Evolutionary conservation across 1,140 invertebrate genomes (phyloP), one percentile per base, ranked within the genome.

Genomic region (Papilio glaucus): DNA sequence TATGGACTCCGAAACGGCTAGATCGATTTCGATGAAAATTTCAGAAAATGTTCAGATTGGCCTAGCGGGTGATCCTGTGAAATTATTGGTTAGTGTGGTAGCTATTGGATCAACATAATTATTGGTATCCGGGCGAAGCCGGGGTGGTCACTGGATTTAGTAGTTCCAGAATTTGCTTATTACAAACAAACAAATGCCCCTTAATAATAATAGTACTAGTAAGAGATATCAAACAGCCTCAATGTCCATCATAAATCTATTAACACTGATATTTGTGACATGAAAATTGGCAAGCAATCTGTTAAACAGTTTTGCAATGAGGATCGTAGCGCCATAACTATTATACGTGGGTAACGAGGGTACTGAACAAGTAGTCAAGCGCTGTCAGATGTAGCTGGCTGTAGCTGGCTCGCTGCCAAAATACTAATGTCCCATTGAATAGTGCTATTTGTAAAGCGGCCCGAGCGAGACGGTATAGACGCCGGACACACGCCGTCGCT

Each of bases 381-480:
- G 71, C 77, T 83, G 84, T 85, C 85, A 85, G 73, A 57, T n/a
- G n/a, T n/a, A n/a, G n/a, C 49, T 33, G 6, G 49, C 49, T 57
- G 18, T 41, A 26, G 76, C 72, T 92, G 90, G 92, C 84, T 37
- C 4, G 9, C 26, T 71, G 85, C 87, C 91, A 92, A 93, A 87
- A 84, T 88, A 88, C 87, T 93, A 92, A 93, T 91, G 91, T 89
- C 80, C 89, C 91, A 93, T 93, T 93, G 89, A 93, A 93, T 87
- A 88, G 82, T 85, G 89, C 89, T 93, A 93, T 85, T 85, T 85
- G 82, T 85, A 85, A 81, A 77, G 62, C 72, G 73, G 60, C 65
- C 73, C 33, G 29, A 71, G 73, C 72, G 70, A 21, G 76, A 82
- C 80, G 72, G 65, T 77, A 74, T 77, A 79, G 74, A 74, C 76